Evolutionary conservation across 2,888 invertebrate genomes (phyloP).

Genomic region (Morpho helenor): DNA sequence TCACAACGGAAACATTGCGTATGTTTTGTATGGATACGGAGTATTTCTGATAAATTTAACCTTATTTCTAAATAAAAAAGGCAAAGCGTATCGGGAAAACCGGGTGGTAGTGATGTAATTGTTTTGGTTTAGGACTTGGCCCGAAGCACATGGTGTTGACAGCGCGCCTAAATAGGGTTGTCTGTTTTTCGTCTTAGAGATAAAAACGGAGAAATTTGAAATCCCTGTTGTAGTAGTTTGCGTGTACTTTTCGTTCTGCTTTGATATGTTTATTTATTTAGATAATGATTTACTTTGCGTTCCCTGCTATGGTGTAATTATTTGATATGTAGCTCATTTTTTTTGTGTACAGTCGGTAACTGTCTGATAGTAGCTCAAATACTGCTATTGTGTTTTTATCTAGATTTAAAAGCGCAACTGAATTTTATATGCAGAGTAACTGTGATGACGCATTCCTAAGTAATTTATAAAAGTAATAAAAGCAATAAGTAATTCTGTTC

Average conservation of each 20-base stretch:
- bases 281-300: not conserved
- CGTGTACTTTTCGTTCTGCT: not conserved
- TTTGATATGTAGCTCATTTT: no score
- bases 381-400: no score
- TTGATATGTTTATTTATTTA: not conserved
- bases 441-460: no score
- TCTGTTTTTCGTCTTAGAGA: constrained; percentile 28
- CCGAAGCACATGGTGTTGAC: constrained; percentile 49
- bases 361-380: no score
- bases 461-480: no score
- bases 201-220: constrained; percentile 14
- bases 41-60: constrained; percentile 9
- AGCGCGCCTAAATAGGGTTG: constrained; percentile 51
- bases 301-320: no score
- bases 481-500: no score
- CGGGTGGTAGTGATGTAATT: constrained; percentile 55
- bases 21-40: no score
- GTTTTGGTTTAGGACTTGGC: constrained; percentile 49
- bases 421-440: no score
- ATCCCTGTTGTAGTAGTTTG: constrained; percentile 2
- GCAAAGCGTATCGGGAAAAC: constrained; percentile 36
- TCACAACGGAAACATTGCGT: no score
- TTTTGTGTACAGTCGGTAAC: no score
- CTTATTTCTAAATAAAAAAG: constrained; percentile 12
- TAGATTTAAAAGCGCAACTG: no score